Base-by-base conservation (phyloP, 2,113 vertebrate species). In the Benitochromis conjunctus region DNA sequence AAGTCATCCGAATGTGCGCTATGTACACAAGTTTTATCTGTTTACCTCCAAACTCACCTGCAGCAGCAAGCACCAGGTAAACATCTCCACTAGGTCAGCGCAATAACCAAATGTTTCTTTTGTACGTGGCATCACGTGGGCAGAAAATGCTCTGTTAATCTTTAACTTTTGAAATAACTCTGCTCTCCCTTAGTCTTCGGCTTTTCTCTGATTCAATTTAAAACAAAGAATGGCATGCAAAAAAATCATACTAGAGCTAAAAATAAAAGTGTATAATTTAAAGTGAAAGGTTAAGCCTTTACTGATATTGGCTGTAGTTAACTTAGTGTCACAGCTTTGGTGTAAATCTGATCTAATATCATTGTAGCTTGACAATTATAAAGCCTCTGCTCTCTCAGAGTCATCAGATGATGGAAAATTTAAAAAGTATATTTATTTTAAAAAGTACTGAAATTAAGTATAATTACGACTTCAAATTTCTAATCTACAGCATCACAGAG, bases 1-100 rank as follows among this genome's bases (percentile, higher is more conserved):
- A 93, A 92, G 92, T 91, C 91, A 92, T 93, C 86, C 84, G 36
- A 41, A 86, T 69, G 41, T 82, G 24, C 62, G 48, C 34, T 80
- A 24, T 78, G 78, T 79, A 82, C 48, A 79, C 46, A 56, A 1
- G 60, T 69, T 46, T 34, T 53, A 58, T 71, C 51, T 85, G 82
- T 64, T 58, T 29, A 38, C 43, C n/a, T 34, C 24, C 7, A 36
- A 24, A 21, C 43, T 82, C 5, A 56, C 29, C 60, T 83, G 38
- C 55, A 90, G 43, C n/a, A 38, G 31, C 19, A 56, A 74, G 69
- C 24, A 29, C 43, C 43, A 21, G 55, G 85, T 82, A 85, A 87
- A 86, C 83, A 90, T 26, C 57, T 9, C 10, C 14, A 43, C 62
- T 24, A 13, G 51, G 9, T 82, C n/a, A 83, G 51, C 34, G 51